Conservation (phyloP, 2,113 vertebrate genomes). For the Lontra canadensis region DNA sequence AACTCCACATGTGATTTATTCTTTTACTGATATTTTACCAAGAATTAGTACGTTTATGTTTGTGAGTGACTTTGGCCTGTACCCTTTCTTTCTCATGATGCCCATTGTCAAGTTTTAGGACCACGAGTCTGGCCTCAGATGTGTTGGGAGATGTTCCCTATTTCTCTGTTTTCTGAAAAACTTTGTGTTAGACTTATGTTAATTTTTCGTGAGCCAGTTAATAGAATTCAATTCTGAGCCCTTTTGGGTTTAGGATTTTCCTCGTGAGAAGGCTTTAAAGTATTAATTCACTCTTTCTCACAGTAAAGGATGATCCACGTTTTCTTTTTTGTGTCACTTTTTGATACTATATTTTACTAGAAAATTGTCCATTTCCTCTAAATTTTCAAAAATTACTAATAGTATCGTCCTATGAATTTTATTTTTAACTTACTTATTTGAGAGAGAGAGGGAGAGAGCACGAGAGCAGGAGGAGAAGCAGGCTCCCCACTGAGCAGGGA, state of each 20-base stretch:
- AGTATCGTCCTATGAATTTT: neutral
- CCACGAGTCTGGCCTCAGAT: neutral
- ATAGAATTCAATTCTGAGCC: neutral
- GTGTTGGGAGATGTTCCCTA: neutral
- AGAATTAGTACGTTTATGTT: neutral
- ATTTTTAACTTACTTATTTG: neutral
- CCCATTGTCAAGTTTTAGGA: neutral
- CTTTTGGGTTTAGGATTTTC: neutral
- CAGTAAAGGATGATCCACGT: neutral
- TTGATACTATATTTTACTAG: neutral
- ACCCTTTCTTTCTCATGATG: no score
- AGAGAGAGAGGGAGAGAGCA: neutral
- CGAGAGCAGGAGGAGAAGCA: neutral
- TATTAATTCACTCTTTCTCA: neutral
- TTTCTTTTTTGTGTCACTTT: neutral
- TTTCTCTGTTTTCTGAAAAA: neutral
- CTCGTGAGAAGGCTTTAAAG: neutral
- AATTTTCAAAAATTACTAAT: neutral
- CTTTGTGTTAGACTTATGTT: neutral
- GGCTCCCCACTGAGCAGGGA: neutral
- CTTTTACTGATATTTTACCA: neutral
- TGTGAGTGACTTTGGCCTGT: neutral
- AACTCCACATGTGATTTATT: rapidly evolving
- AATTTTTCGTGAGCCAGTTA: neutral
- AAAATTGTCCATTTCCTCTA: neutral